Evolutionary conservation across 2,797 vertebrate genomes (phyloP), one percentile per base, ranked within the genome.

Genomic region (Sardinella longiceps): DNA sequence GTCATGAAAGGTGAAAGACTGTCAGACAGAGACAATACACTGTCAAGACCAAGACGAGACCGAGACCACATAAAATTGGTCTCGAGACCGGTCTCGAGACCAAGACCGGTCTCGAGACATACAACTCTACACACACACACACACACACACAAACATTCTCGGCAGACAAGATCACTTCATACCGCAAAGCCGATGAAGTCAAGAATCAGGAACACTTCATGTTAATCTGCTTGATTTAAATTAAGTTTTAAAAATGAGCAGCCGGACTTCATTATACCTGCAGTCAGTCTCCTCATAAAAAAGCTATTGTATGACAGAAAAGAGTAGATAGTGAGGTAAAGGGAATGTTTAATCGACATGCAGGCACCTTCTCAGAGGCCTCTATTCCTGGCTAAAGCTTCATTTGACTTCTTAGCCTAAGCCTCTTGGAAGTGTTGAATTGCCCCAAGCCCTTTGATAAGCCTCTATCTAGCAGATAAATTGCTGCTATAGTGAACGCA

Each of bases 401-500:
- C 81, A 81, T 43, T 81, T 43, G 53, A 84, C 82, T 45, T 25
- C 37, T 46, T 66, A 30, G 46, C 53, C 60, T 58, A 15, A 39
- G 60, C 48, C n/a, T 51, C 70, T 51, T 48, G 0, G 15, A 81
- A 84, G 28, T 88, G 89, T 90, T 86, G 63, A 83, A 89, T 89
- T 84, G 83, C 87, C 87, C 87, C 82, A 63, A 87, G 84, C 89
- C 80, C 39, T 56, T 83, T 87, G 89, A 87, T 89, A 83, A 89
- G 84, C 70, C 66, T 18, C 60, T 87, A 88, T 87, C 81, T 82
- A 43, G 48, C 51, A 43, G 56, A 91, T 86, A 89, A 91, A 89
- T 74, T 84, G 87, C 89, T 58, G 89, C 85, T 82, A 87, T 89
- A 91, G 87, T 88, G 86, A 91, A 56, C n/a, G 74, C 48, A 82